A percentile compares a stretch with the other conserved stretches of the same genome.
phyloP scores from a whole-genome alignment of 1,140 invertebrate genomes.

The Homarus americanus region DNA sequence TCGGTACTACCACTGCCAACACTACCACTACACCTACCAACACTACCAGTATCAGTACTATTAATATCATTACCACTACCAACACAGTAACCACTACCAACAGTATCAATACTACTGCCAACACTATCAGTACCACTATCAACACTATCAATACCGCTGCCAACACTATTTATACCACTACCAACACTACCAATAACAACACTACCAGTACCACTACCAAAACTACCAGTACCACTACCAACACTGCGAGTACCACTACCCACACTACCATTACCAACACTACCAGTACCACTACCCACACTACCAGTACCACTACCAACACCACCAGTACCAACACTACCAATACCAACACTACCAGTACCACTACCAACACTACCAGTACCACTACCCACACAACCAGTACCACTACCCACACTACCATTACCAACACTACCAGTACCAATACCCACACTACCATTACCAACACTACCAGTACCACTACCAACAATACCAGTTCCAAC shows the following conservation, averaged over 20 bases:
- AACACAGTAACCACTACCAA: not conserved
- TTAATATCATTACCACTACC: not conserved
- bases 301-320: not conserved
- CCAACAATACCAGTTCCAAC: not conserved
- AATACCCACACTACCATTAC: no score
- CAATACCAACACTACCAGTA: not conserved
- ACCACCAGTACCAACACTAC: not conserved
- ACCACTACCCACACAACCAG: no score
- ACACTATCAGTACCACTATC: not conserved
- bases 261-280: no score
- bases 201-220: not conserved
- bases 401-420: no score
- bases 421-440: no score
- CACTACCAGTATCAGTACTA: not conserved
- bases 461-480: not conserved
- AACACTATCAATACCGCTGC: not conserved
- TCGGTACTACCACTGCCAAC: not conserved
- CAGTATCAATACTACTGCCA: not conserved
- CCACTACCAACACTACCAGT: no score
- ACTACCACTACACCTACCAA: not conserved
- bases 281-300: not conserved
- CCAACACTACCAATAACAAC: constrained; percentile 1
- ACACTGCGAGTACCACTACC: no score
- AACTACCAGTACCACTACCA: no score
- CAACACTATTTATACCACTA: not conserved